These are phyloP conservation scores for Chaenocephalus aceratus DNA, from an alignment of 2,113 vertebrate genomes.

Conservation along the genomic window DNA sequence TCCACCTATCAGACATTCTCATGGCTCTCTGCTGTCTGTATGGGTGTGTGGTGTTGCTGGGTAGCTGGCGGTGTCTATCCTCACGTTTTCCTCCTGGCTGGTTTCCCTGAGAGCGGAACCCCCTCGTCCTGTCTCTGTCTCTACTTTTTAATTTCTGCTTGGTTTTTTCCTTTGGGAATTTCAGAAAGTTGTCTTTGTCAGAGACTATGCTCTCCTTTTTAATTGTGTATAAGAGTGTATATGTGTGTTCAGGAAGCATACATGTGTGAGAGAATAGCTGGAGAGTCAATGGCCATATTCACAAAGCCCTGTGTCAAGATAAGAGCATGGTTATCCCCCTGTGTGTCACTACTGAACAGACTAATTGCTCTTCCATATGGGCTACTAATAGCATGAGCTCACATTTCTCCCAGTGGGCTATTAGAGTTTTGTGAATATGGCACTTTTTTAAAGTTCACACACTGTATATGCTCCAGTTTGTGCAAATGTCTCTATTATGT, in stretches of 20 bases:
- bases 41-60: slow-evolving; percentile 70
- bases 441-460: slow-evolving; percentile 50
- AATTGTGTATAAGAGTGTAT: slow-evolving; percentile 38
- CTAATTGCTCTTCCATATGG: slow-evolving; percentile 55
- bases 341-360: slow-evolving; percentile 63
- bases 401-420: slow-evolving; percentile 41
- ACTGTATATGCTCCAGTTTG: slow-evolving; percentile 33
- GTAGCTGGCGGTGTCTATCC: slow-evolving; percentile 53
- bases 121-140: slow-evolving; percentile 46
- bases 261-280: slow-evolving; percentile 40
- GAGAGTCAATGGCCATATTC: slow-evolving; percentile 60
- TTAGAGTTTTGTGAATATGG: slow-evolving; percentile 65
- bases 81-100: slow-evolving; percentile 54
- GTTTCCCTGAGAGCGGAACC: slow-evolving; percentile 41
- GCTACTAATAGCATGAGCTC: slow-evolving; percentile 75
- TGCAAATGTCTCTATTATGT: slow-evolving; percentile 30
- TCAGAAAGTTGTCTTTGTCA: slow-evolving; percentile 58
- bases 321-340: slow-evolving; percentile 62
- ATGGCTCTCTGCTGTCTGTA: slow-evolving; percentile 60
- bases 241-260: slow-evolving; percentile 11
- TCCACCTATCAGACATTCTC: slow-evolving; percentile 52
- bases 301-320: slow-evolving; percentile 68
- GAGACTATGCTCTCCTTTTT: slow-evolving; percentile 47
- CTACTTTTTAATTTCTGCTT: slow-evolving; percentile 51
- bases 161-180: slow-evolving; percentile 44